Evolutionary conservation across 2,113 vertebrate species (phyloP), one percentile per base, ranked within the genome.

Genomic region (Aphyosemion australe): DNA sequence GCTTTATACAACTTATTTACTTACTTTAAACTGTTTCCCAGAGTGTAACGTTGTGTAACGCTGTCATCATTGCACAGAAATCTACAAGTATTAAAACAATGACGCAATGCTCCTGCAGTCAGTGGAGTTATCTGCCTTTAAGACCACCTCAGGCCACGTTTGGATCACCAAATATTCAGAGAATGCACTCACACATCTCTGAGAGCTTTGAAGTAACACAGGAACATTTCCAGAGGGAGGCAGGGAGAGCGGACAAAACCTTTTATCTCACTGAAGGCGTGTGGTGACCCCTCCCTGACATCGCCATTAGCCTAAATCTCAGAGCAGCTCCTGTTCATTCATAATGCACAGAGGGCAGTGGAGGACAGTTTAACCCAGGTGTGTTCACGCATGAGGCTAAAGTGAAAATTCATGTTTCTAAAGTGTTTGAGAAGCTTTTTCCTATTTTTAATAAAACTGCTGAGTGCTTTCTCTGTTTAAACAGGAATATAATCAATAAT

Each of bases 161-260:
- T 56, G 66, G 18, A 82, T 61, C 61, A 56, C 62, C 73, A 72
- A 62, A 76, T 83, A 80, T 73, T 76, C 62, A 48, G 52, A 65
- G 64, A 58, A 71, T 26, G 67, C 49, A 45, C 47, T 47, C 50
- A 41, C 8, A 18, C 49, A 11, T 47, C 34, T 61, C 56, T 15
- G 37, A 18, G 12, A 53, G 79, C 79, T 78, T 73, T 81, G 77
- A 80, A 66, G 80, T 64, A 73, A 51, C 32, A 45, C 43, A 61
- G 60, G 26, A 41, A 50, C 20, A 20, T 45, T 53, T 67, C 64
- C 21, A 63, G 49, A n/a, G 31, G 12, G 14, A 32, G 41, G 14
- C 39, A 43, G 16, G 45, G 42, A 18, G 65, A 59, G 62, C 55
- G 63, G 57, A 51, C 19, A 59, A 53, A 70, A 51, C 1, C 65